phyloP scores from a whole-genome alignment of 2,113 vertebrate species.

The Amia ocellicauda region DNA sequence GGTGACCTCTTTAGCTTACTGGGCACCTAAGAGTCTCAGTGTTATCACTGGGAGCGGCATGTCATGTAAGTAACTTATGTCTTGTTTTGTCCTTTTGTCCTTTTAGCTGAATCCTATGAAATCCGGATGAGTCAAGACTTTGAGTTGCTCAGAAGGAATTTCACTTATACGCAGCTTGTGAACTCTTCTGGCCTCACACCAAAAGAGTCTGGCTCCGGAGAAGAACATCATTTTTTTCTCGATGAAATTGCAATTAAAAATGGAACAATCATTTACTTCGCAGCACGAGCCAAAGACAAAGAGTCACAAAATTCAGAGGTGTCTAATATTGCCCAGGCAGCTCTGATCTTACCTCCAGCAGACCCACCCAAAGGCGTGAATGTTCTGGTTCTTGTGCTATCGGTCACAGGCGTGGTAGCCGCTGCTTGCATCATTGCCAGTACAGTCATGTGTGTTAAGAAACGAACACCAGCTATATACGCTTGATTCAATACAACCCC shows the following conservation, averaged over 20 bases:
- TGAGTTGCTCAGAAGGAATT: slow-evolving; percentile 42
- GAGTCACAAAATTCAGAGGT: slow-evolving; percentile 35
- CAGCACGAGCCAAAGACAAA: slow-evolving; percentile 42
- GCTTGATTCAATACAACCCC: too few species aligned
- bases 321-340: slow-evolving; percentile 54
- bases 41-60: too few species aligned
- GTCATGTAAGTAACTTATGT: too few species aligned
- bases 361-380: slow-evolving; percentile 18
- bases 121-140: slow-evolving; percentile 49
- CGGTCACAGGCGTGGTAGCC: slow-evolving; percentile 24
- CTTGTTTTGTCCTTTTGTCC: slow-evolving; percentile 9
- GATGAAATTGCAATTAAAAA: slow-evolving; percentile 27
- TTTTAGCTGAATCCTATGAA: slow-evolving; percentile 58
- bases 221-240: slow-evolving; percentile 50
- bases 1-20: too few species aligned
- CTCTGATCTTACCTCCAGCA: slow-evolving; percentile 22
- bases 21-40: too few species aligned
- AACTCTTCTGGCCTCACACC: slow-evolving; percentile 40
- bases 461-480: neutral
- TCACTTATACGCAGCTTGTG: slow-evolving; percentile 39
- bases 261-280: slow-evolving; percentile 48
- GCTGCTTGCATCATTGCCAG: slow-evolving; percentile 35
- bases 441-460: slow-evolving; percentile 20
- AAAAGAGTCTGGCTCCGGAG: slow-evolving; percentile 43
- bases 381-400: slow-evolving; percentile 35